A percentile compares a stretch with the other conserved stretches of the same genome.
phyloP scores from a whole-genome alignment of 2,888 invertebrate genomes.

The Pheosia tremula region DNA sequence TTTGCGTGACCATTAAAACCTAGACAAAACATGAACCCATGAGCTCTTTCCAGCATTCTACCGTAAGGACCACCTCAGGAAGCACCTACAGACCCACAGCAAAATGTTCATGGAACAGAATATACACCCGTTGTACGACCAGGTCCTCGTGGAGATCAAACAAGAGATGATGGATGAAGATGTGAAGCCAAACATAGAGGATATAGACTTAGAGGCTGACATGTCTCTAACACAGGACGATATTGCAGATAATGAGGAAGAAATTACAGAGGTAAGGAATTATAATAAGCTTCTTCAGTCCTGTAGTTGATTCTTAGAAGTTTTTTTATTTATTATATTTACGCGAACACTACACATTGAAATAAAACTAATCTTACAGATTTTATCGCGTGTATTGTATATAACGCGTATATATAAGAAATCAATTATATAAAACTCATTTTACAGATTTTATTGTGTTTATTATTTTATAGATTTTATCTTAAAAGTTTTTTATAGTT shows the following conservation, averaged over 20 bases:
- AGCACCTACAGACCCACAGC: slow-evolving; percentile 90
- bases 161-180: slow-evolving; percentile 57
- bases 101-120: slow-evolving; percentile 69
- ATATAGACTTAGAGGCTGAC: neutral
- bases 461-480: too few relatives aligned
- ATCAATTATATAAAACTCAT: too few relatives aligned
- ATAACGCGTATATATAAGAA: too few relatives aligned
- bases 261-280: slow-evolving; percentile 26
- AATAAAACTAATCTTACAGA: too few relatives aligned
- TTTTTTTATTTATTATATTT: too few relatives aligned
- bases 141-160: slow-evolving; percentile 53
- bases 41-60: slow-evolving; percentile 84
- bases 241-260: slow-evolving; percentile 32
- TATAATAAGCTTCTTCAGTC: too few relatives aligned
- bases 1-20: too few relatives aligned
- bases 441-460: too few relatives aligned
- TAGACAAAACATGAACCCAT: neutral
- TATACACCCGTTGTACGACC: slow-evolving; percentile 42
- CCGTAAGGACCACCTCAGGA: slow-evolving; percentile 91
- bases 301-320: too few relatives aligned
- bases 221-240: neutral
- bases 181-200: slow-evolving; percentile 32
- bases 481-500: too few relatives aligned
- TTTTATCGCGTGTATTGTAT: too few relatives aligned
- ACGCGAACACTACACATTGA: too few relatives aligned